Evolutionary conservation across 2,797 vertebrate genomes (phyloP), one percentile per base, ranked within the genome.

Genomic region (Chrosomus eos): DNA sequence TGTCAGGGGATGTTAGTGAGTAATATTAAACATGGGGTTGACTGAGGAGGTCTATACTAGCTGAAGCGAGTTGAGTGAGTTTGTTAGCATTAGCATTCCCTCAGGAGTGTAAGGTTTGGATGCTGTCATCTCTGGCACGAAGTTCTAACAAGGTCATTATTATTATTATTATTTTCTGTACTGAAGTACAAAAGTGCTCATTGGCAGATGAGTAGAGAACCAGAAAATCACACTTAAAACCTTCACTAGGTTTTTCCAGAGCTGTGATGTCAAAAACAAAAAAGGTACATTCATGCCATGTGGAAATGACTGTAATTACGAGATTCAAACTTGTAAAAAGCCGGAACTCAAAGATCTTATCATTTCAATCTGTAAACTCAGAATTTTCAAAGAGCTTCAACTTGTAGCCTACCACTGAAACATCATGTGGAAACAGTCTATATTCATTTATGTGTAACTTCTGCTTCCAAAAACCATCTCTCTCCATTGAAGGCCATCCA

Each of bases 51-150:
- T 55, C 51, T 58, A 16, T 58, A 76, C 26, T 76, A 38, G 33
- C 33, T 76, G 4, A 76, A 58, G 51, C 58, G 73, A 55, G 13
- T 55, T n/a, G 53, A 45, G 43, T 45, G 13, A 48, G 45, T 9
- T 7, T 75, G 51, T 58, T 58, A 58, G 51, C 48, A 75, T 75
- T 75, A 75, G 73, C 51, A 58, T 58, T 26, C 23, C 13, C 51
- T 58, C 21, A 38, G 23, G 21, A 75, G 51, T 8, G 7, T 55
- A 33, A 36, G 73, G 73, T 75, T 75, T 53, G 48, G 19, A 36
- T 75, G 31, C 48, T 36, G 11, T 48, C 33, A 55, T 53, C 28
- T 74, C 21, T 75, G 21, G 3, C 13, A 28, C 1, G 1, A 64
- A 31, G 14, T 7, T 64, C 60, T 28, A 18, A 14, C 60, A 28